Base-by-base conservation (phyloP, 2,797 vertebrate genomes). In the Malurus splendens region DNA sequence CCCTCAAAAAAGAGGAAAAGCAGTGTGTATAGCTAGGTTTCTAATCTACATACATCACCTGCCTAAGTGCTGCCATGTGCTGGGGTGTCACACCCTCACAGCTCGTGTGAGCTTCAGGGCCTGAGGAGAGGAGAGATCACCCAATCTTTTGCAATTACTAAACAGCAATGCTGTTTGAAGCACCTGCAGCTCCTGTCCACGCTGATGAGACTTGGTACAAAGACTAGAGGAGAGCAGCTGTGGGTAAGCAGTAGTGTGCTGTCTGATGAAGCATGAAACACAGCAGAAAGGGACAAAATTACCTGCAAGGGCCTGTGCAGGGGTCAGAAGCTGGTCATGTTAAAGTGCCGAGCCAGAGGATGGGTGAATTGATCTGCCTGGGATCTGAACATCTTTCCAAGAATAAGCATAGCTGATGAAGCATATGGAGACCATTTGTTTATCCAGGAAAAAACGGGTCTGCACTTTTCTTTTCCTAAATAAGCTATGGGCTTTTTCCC, bases 51-150 rank as follows among this genome's bases (percentile, higher is more conserved):
- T 55, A 28, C 27, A 41, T 14, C 28, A 51, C 32, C 18, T 3
- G 4, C 0, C 0, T 27, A 52, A 71, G 20, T 30, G 28, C 52
- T 82, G 33, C 74, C 22, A 2, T 47, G 11, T 6, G 25, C 47
- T 56, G 42, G 14, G 14, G 18, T 38, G 9, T 59, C 42, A 27
- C 39, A 23, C 12, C 30, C 36, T 56, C 25, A 27, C 41, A 75
- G 32, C 28, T 82, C 36, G 39, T 47, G 25, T n/a, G 27, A 25
- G 14, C 23, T 70, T 81, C 32, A 60, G 27, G 70, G 39, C 33
- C 52, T 45, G 23, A 39, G 32, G 51, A 64, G 28, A n/a, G 47
- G 42, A 36, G 44, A 16, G 14, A 28, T 55, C 23, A 22, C 9
- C 14, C n/a, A 54, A 16, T 20, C 25, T 70, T 72, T 42, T 55